Base-by-base conservation (phyloP, 1,140 invertebrate species). In the Bemisia tabaci region DNA sequence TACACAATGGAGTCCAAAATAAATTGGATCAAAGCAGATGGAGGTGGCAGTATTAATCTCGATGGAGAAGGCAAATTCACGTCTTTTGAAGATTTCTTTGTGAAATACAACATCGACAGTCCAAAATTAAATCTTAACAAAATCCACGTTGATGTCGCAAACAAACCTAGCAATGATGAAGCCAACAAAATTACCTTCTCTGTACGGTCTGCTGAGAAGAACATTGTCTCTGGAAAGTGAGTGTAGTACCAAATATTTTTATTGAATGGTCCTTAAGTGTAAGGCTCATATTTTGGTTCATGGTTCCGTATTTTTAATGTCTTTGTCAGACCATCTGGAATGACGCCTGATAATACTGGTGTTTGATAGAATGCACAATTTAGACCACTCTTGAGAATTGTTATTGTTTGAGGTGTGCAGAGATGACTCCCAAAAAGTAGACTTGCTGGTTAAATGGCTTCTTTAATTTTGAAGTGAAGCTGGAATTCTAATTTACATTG, bases 181-280 rank as follows among this genome's bases (percentile, higher is more conserved):
- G 66, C 24, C n/a, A 87, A 85, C 65, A 80, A 79, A 26, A 79
- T 90, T 60, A 77, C 83, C 63, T 79, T 89, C 65, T 77, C 79
- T 0, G 80, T 84, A 0, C 85, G 82, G 9, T 83, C 83, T 62
- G 82, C 82, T 2, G 81, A 82, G 59, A 84, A 86, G 70, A 84
- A 86, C 64, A 72, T 89, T 23, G 69, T 90, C 1, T 82, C 82
- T 71, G 89, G 88, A 77, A 85, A 79, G 83, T 85, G 75, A 71
- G 71, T 67, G 17, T 48, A 17, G 17, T 48, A 9, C 33, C 5
- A 48, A 48, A 48, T 48, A 48, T 48, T 48, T 48, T 48, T 48
- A 17, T 48, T 48, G n/a, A n/a, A n/a, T n/a, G n/a, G n/a, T n/a
- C n/a, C n/a, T n/a, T n/a, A n/a, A n/a, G n/a, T n/a, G n/a, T n/a